Base-by-base conservation (phyloP, 2,113 vertebrate species). In the Galemys pyrenaicus region DNA sequence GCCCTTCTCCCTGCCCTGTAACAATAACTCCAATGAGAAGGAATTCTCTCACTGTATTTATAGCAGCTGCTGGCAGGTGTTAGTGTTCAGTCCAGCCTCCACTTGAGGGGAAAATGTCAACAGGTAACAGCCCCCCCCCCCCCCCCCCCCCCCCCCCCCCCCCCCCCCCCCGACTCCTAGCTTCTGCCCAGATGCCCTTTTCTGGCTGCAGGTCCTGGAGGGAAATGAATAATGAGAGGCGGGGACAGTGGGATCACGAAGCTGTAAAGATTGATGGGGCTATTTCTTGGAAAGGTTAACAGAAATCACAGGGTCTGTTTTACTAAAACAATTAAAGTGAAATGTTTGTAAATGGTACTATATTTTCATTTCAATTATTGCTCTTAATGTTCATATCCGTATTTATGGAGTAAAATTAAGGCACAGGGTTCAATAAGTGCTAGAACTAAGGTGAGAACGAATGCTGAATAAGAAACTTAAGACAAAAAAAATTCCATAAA, bases 361-460 rank as follows among this genome's bases (percentile, higher is more conserved):
- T 82, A 4, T 58, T 65, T 93, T 89, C 79, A 81, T 83, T 95
- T 88, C 39, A 74, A 68, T 88, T 80, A 58, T 79, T 46, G 56
- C 85, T 85, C 22, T 86, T 82, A 85, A 80, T 67, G 9, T 79
- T 92, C 32, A 15, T n/a, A 46, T 75, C 6, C 8, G 8, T 62
- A 44, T 22, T 80, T 94, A 70, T 28, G 44, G 54, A 41, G 68
- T 71, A 12, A 70, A 93, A 78, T 32, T 11, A 73, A 65, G 32
- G 3, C 20, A 65, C 35, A 60, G 1, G 0, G 17, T 85, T 78
- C 74, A 58, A 65, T 65, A 60, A 67, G n/a, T 73, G 6, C 9
- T 89, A 28, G 67, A 41, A 67, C 20, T 49, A 51, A n/a, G n/a
- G n/a, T n/a, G n/a, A n/a, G n/a, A n/a, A n/a, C n/a, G n/a, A n/a